These are phyloP conservation scores for Oreochromis tanganicae DNA, from an alignment of 2,113 vertebrate species.

Conservation along the genomic window DNA sequence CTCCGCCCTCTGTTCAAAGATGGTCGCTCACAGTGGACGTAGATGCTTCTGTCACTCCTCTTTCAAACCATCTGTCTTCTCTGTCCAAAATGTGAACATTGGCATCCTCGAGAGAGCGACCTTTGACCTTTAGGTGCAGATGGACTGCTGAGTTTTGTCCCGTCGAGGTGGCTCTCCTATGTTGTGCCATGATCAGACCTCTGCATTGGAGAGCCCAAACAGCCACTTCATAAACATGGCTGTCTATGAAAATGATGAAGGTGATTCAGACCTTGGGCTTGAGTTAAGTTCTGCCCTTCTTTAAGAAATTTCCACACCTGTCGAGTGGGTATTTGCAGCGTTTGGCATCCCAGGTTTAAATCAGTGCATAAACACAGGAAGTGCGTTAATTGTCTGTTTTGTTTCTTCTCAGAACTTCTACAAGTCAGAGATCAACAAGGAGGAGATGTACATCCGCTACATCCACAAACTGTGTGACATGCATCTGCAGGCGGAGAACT, in stretches of 20 bases:
- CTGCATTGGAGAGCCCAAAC: background rate
- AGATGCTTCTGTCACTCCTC: background rate
- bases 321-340: background rate
- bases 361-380: background rate
- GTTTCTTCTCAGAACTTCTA: conserved; percentile 86
- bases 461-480: conserved; percentile 98
- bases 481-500: conserved; percentile 97
- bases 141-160: background rate
- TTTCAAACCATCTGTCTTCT: background rate
- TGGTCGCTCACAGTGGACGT: fast-evolving
- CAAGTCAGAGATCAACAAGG: conserved; percentile 98
- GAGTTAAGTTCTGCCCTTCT: background rate
- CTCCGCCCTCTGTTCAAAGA: no score
- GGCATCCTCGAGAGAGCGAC: background rate
- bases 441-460: conserved; percentile 99
- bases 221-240: background rate
- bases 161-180: background rate
- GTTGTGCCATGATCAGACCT: background rate
- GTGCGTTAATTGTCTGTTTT: background rate
- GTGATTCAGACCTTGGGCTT: background rate
- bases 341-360: background rate
- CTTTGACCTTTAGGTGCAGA: background rate
- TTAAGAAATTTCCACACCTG: background rate
- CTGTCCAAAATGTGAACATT: background rate
- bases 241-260: background rate